A percentile compares a stretch with the other conserved stretches of the same genome.
Evolutionary conservation across 2,797 vertebrate genomes (phyloP).

Genomic region (Siniperca obscura): DNA sequence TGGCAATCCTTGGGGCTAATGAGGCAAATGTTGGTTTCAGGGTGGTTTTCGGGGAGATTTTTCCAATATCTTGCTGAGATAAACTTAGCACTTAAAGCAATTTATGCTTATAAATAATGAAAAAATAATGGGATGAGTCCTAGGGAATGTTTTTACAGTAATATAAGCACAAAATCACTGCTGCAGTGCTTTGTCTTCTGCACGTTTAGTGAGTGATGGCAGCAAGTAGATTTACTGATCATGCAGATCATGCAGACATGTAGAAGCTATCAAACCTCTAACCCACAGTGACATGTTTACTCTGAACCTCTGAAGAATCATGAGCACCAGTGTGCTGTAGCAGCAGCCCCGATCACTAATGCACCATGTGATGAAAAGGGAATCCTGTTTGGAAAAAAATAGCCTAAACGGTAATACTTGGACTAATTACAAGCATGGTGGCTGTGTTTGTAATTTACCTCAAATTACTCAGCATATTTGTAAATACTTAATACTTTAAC

Average conservation of each 20-base stretch:
- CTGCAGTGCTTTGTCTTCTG: slow-evolving; percentile 24
- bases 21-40: slow-evolving; percentile 38
- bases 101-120: slow-evolving; percentile 33
- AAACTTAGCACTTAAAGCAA: slow-evolving; percentile 8
- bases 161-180: slow-evolving; percentile 3
- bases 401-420: slow-evolving; percentile 2
- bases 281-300: slow-evolving; percentile 68
- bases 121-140: slow-evolving; percentile 6
- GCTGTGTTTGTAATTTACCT: slow-evolving; percentile 19
- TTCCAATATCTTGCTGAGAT: slow-evolving; percentile 34
- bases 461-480: slow-evolving; percentile 25
- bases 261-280: slow-evolving; percentile 53
- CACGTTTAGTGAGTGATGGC: slow-evolving; percentile 30
- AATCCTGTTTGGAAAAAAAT: slow-evolving; percentile 29
- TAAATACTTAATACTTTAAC: slow-evolving; percentile 39
- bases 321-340: slow-evolving; percentile 25
- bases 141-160: slow-evolving; percentile 5
- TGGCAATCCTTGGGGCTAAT: slow-evolving; percentile 31
- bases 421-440: slow-evolving; percentile 13
- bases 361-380: slow-evolving; percentile 39
- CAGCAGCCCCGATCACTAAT: slow-evolving; percentile 31
- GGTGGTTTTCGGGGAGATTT: neutral
- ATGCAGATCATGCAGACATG: slow-evolving; percentile 55
- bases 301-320: slow-evolving; percentile 47
- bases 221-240: slow-evolving; percentile 50